phyloP scores from a whole-genome alignment of 2,888 invertebrate genomes.

The Cantharis flavilabris region DNA sequence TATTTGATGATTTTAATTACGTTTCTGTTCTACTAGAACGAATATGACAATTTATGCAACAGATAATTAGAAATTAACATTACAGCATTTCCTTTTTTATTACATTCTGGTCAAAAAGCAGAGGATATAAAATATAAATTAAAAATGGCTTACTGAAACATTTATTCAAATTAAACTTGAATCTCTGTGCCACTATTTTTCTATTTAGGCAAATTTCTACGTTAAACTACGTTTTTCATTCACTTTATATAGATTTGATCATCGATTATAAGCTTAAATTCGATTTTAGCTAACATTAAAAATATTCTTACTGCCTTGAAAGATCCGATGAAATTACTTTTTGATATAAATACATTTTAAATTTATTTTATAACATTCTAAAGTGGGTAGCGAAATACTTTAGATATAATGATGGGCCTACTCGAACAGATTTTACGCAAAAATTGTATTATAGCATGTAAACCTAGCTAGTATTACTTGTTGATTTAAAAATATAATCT shows the following conservation, averaged over 20 bases:
- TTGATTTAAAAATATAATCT: no score
- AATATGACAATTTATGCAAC: background rate
- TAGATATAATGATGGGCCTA: background rate
- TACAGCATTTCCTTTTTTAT: background rate
- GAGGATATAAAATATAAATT: background rate
- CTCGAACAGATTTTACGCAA: background rate
- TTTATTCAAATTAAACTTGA: background rate
- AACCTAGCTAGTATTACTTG: background rate
- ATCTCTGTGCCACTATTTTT: background rate
- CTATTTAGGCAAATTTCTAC: background rate
- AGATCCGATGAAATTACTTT: background rate
- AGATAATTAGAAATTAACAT: background rate
- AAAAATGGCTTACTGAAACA: background rate
- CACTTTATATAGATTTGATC: background rate
- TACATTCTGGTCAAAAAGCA: background rate
- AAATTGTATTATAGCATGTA: background rate
- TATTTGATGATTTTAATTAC: background rate
- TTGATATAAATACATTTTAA: background rate
- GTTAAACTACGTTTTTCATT: background rate
- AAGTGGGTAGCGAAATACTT: background rate
- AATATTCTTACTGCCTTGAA: background rate
- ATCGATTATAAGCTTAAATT: background rate
- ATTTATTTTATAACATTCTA: background rate
- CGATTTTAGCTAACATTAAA: background rate
- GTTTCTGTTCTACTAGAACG: background rate